Evolutionary conservation across 2,888 invertebrate species (phyloP).

Genomic region (Machimus rusticus): DNA sequence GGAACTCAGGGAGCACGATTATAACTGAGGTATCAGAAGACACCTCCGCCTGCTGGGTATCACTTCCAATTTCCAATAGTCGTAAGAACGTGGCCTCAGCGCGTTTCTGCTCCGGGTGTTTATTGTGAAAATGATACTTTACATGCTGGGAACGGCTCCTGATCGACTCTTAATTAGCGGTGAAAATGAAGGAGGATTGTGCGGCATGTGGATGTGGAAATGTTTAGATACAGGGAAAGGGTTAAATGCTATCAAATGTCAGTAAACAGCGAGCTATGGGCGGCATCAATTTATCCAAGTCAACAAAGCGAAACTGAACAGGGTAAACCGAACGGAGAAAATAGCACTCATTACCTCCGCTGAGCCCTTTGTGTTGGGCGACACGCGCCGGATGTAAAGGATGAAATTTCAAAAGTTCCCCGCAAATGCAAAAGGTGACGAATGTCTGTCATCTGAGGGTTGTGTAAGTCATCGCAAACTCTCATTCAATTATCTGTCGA

Average conservation of each 20-base stretch:
- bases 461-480: background rate
- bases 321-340: background rate
- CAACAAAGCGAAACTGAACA: background rate
- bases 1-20: background rate
- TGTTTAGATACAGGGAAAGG: background rate
- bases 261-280: background rate
- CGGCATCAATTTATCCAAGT: constrained; percentile 14
- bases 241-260: constrained; percentile 20
- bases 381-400: constrained; percentile 3
- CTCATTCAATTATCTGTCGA: background rate
- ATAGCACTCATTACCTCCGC: background rate
- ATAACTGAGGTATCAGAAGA: background rate
- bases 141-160: background rate
- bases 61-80: background rate
- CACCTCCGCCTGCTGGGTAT: background rate
- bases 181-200: constrained; percentile 3
- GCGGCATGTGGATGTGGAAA: background rate
- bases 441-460: background rate
- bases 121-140: constrained; percentile 15
- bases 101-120: background rate
- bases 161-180: constrained; percentile 31
- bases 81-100: background rate
- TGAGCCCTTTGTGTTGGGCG: background rate
- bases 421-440: background rate
- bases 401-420: background rate